phyloP scores from a whole-genome alignment of 2,797 vertebrate genomes.

The Caiman crocodilus region DNA sequence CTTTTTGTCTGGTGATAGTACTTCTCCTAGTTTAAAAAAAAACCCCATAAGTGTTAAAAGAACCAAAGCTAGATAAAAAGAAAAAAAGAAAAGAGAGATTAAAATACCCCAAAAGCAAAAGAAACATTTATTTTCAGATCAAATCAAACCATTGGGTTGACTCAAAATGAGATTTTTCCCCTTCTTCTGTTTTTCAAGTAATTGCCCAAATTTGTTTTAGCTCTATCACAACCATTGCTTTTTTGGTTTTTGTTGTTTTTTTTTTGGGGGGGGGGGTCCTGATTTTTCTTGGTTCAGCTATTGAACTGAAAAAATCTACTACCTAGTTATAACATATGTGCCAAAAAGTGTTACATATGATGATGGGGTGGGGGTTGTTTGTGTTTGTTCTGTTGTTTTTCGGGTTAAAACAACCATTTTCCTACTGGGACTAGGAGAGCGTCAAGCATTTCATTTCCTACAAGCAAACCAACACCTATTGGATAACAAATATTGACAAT shows the following conservation, averaged over 20 bases:
- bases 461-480: constrained; percentile 55
- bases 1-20: too few relatives aligned
- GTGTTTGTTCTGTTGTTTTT: background rate
- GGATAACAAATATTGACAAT: constrained; percentile 28
- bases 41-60: background rate
- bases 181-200: too few relatives aligned
- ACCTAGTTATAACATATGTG: constrained; percentile 29
- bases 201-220: too few relatives aligned
- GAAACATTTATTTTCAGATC: too few relatives aligned
- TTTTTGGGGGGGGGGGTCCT: too few relatives aligned
- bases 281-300: background rate
- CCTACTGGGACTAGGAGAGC: constrained; percentile 58
- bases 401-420: constrained; percentile 46
- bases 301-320: constrained; percentile 39
- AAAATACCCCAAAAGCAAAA: background rate
- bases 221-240: background rate
- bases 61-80: background rate
- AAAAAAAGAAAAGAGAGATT: constrained; percentile 9
- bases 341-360: constrained; percentile 69
- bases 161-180: background rate
- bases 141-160: background rate
- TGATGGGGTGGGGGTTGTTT: background rate
- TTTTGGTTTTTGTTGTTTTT: background rate
- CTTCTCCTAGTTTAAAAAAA: too few relatives aligned
- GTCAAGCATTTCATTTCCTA: constrained; percentile 59